Evolutionary conservation across 2,888 invertebrate genomes (phyloP).

Genomic region (Synanthedon tipuliformis): DNA sequence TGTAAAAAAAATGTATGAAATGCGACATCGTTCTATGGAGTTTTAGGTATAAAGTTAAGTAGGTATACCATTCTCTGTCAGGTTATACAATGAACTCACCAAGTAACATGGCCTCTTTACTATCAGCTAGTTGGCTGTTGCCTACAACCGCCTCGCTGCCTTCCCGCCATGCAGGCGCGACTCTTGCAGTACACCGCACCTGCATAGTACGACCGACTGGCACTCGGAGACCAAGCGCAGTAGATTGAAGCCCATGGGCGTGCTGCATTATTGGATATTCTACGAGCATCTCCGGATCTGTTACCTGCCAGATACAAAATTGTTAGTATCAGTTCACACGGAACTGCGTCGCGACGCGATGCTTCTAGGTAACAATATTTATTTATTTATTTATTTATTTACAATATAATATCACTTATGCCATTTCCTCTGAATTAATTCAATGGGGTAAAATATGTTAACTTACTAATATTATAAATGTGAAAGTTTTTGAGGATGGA

Average conservation of each 20-base stretch:
- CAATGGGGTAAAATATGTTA: too few relatives aligned
- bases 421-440: too few relatives aligned
- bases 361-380: too few relatives aligned
- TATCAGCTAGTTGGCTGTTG: conserved; percentile 55
- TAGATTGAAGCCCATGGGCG: conserved; percentile 50
- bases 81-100: conserved; percentile 26
- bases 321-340: too few relatives aligned
- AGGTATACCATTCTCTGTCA: not conserved
- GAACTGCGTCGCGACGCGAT: too few relatives aligned
- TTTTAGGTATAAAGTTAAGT: too few relatives aligned
- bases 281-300: conserved; percentile 44
- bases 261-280: conserved; percentile 55
- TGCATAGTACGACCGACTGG: conserved; percentile 55
- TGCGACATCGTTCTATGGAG: too few relatives aligned
- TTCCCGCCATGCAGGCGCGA: conserved; percentile 59
- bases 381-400: too few relatives aligned
- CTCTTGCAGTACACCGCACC: conserved; percentile 54
- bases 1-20: too few relatives aligned
- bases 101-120: conserved; percentile 61
- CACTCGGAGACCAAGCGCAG: conserved; percentile 52
- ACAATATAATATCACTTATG: too few relatives aligned
- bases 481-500: too few relatives aligned
- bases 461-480: too few relatives aligned
- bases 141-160: conserved; percentile 62
- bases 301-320: conserved; percentile 27